Base-by-base conservation (phyloP, 2,888 invertebrate genomes). In the Agrochola litura region DNA sequence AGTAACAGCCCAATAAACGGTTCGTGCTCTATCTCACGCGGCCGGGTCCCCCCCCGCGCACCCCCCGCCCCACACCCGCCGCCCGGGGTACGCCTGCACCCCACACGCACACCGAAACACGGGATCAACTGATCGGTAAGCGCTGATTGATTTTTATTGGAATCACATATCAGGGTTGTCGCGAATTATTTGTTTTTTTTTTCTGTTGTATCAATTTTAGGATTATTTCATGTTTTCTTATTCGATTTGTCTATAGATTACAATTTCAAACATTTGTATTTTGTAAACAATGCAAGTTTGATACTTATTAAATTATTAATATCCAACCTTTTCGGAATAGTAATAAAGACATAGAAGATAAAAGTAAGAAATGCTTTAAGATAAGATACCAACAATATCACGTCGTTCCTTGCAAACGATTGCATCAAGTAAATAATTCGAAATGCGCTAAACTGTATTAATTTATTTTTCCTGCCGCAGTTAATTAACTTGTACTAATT, bases 61-160 rank as follows among this genome's bases (percentile, higher is more conserved):
- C 67, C 63, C 67, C 41, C 0, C 63, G 2, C n/a, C 58, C 56
- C 75, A 22, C 52, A 8, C 64, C 73, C 60, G 6, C 37, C n/a
- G 9, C 71, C 61, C 64, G 41, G 46, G 58, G 19, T 52, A 3
- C 65, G 0, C 72, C 73, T 64, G 75, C 71, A 66, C 77, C 81
- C 76, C 84, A 69, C 85, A 85, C 88, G 85, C 92, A 91, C 92
- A 92, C 92, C 79, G 81, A 76, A 73, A 85, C 81, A 88, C 70
- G 74, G 91, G 92, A 92, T 92, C 92, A 91, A 90, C 91, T 92
- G 93, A 92, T 93, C 92, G 91, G 90, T 91, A 90, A 91, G 90
- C 90, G 93, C 92, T 95, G 95, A 95, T 95, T 95, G 95, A 95
- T 95, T 95, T 95, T 95, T 95, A 95, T 95, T 95, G 94, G 93